Evolutionary conservation across 2,797 vertebrate genomes (phyloP).

Genomic region (Mormyrops boulengeri): DNA sequence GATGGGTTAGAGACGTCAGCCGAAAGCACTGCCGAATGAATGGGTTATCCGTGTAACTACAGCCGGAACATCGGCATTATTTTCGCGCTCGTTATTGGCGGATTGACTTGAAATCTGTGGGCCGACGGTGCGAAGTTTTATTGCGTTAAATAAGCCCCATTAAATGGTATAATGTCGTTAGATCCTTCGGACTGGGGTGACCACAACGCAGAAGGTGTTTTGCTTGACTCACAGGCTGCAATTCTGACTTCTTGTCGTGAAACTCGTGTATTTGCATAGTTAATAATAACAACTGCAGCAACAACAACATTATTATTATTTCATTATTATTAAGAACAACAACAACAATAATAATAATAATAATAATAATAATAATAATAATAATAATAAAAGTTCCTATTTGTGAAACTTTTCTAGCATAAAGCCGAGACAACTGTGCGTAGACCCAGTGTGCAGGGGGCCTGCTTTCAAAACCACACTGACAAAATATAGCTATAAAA

Average conservation of each 20-base stretch:
- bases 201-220: neutral
- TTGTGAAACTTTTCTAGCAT: neutral
- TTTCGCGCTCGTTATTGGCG: neutral
- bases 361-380: neutral
- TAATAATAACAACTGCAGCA: neutral
- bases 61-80: conserved; percentile 5
- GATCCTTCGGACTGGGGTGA: neutral
- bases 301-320: neutral
- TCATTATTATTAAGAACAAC: neutral
- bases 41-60: conserved; percentile 10
- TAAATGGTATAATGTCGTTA: neutral
- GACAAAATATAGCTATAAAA: neutral
- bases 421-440: neutral
- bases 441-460: neutral
- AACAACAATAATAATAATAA: neutral
- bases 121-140: neutral
- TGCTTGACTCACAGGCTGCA: neutral
- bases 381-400: neutral
- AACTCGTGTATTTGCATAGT: neutral
- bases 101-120: neutral
- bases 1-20: neutral
- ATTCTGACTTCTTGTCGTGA: neutral
- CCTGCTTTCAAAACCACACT: neutral
- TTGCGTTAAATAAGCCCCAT: neutral
- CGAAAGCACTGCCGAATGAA: conserved; percentile 19